phyloP scores from a whole-genome alignment of 2,888 invertebrate genomes.

The Darwinula stevensoni region DNA sequence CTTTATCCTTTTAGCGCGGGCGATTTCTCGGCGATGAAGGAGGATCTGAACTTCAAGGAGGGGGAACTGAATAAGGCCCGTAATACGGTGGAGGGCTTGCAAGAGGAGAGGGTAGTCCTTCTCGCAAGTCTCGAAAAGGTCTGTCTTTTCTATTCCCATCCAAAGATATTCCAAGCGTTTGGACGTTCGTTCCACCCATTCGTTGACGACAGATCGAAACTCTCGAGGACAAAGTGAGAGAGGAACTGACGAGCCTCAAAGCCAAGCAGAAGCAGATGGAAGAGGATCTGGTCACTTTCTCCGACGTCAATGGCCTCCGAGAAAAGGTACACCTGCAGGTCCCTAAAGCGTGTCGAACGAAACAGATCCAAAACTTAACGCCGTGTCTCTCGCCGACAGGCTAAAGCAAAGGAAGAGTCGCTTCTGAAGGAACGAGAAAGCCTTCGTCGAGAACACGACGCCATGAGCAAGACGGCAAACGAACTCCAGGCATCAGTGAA shows the following conservation, averaged over 20 bases:
- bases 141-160: too few relatives aligned
- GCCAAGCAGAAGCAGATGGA: slow-evolving; percentile 24
- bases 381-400: too few relatives aligned
- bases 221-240: slow-evolving; percentile 31
- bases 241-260: slow-evolving; percentile 20
- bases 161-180: too few relatives aligned
- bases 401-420: too few relatives aligned
- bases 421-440: too few relatives aligned
- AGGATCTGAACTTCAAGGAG: slow-evolving; percentile 22
- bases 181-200: neutral
- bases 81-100: slow-evolving; percentile 29
- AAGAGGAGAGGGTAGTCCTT: slow-evolving; percentile 24
- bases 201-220: slow-evolving; percentile 32
- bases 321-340: too few relatives aligned
- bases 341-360: too few relatives aligned
- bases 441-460: too few relatives aligned
- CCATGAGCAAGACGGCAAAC: too few relatives aligned
- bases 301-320: slow-evolving; percentile 25
- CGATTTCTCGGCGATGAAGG: slow-evolving; percentile 19
- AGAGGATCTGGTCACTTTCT: slow-evolving; percentile 26
- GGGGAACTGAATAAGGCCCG: slow-evolving; percentile 28
- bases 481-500: too few relatives aligned
- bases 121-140: slow-evolving; percentile 18
- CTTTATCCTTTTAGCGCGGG: too few relatives aligned
- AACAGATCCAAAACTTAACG: too few relatives aligned